Evolutionary conservation across 2,113 vertebrate genomes (phyloP), one percentile per base, ranked within the genome.

Genomic region (Triplophysa dalaica): DNA sequence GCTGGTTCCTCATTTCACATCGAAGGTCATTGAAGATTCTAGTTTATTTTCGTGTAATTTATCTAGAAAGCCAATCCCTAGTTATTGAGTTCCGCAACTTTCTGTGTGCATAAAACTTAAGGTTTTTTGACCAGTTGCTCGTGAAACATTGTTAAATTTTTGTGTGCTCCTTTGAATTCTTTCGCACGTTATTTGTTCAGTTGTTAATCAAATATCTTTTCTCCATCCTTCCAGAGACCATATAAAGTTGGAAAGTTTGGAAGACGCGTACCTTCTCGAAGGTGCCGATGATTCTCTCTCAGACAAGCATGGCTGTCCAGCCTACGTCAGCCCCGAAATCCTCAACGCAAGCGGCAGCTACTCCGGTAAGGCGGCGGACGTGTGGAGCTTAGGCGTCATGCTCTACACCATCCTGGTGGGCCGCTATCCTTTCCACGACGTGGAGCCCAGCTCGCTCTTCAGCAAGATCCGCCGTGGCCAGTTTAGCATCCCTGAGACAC

Each of bases 371-470:
- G 98, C 98, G 1, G 98, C 98, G 3, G 98, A 99, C 14, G 96
- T 99, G 24, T 99, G 98, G 98, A 99, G 97, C 87, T 92, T 99
- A 89, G 98, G 98, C 9, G 97, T 99, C 88, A 99, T 99, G 98
- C 97, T 99, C 38, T 99, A 99, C 79, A 99, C 98, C 87, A 99
- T 99, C 94, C 90, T 99, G 16, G 97, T 99, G 69, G 98, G 98
- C 85, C 97, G 98, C 82, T 99, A 99, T 88, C 98, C 98, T 63
- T 99, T 99, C 92, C 98, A 99, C 84, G 98, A 99, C 86, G 95
- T 98, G 79, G 98, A 99, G 88, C 98, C 98, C 52, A 94, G 97
- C 82, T 98, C 97, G 9, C 94, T 99, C 87, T 99, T 99, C 91
- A 98, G 96, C 90, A 99, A 99, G 92, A 99, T 99, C 90, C 96